phyloP scores from a whole-genome alignment of 2,113 vertebrate species.

The Lamprotornis superbus region DNA sequence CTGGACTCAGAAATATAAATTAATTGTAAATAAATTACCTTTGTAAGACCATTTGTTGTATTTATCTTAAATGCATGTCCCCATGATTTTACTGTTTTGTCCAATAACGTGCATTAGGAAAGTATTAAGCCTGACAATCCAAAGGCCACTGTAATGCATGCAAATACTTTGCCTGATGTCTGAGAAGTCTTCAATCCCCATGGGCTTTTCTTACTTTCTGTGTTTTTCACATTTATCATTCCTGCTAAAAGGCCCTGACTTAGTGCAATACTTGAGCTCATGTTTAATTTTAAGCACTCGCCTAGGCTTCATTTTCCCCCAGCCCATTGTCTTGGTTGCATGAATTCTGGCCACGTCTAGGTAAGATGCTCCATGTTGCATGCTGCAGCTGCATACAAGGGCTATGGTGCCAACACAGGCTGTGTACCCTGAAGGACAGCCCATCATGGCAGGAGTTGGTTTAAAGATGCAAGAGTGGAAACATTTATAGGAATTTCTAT shows the following conservation, averaged over 20 bases:
- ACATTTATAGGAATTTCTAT: background rate
- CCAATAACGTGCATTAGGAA: background rate
- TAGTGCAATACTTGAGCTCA: background rate
- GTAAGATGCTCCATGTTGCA: background rate
- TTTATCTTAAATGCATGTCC: background rate
- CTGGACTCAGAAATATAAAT: background rate
- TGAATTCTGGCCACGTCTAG: background rate
- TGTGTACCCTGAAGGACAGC: background rate
- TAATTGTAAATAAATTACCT: background rate
- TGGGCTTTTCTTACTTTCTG: background rate
- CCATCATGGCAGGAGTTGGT: background rate
- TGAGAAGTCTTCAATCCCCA: background rate
- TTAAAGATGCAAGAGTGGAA: background rate
- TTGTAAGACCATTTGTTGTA: background rate
- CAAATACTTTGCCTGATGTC: background rate
- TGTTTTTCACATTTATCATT: constrained; percentile 49
- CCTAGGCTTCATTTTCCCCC: background rate
- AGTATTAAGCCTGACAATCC: background rate
- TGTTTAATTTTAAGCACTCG: background rate
- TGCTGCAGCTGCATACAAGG: background rate
- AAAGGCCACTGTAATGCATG: constrained; percentile 29
- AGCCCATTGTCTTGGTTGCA: background rate
- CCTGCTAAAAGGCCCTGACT: constrained; percentile 8
- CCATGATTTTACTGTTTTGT: background rate
- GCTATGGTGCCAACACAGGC: background rate